These are phyloP conservation scores for Capreolus pygargus DNA, from an alignment of 2,113 vertebrate species.

Conservation along the genomic window DNA sequence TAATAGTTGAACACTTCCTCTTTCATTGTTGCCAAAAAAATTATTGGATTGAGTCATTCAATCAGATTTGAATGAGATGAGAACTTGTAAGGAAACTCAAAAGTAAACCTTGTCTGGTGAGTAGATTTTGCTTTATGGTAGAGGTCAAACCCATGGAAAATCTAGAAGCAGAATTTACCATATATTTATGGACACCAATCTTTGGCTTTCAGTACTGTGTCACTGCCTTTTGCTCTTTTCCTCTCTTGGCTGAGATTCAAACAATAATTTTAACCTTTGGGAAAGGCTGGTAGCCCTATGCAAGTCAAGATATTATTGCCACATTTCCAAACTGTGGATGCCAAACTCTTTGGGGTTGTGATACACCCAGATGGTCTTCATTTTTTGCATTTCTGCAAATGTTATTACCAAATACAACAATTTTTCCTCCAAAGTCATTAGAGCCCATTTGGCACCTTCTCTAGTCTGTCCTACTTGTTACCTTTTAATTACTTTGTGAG, in stretches of 20 bases:
- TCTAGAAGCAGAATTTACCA: not conserved
- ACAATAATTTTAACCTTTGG: not conserved
- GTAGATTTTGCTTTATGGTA: constrained; percentile 6
- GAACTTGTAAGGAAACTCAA: constrained; percentile 38
- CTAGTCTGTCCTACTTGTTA: constrained; percentile 54
- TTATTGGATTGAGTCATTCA: constrained; percentile 18
- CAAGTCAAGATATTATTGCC: constrained; percentile 57
- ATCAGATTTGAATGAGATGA: not conserved
- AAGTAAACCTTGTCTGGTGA: constrained; percentile 11
- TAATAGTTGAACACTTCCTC: not conserved
- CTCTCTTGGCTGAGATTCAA: constrained; percentile 22
- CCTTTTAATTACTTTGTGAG: constrained; percentile 69
- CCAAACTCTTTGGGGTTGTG: constrained; percentile 62
- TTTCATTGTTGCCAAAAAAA: constrained; percentile 53
- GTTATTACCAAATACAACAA: constrained; percentile 71
- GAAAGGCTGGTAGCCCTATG: constrained; percentile 52
- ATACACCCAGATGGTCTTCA: constrained; percentile 68
- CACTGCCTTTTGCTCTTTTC: constrained; percentile 45
- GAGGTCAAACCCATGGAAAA: constrained; percentile 44
- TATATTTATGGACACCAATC: constrained; percentile 28
- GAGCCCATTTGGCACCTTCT: constrained; percentile 60
- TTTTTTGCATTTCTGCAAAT: constrained; percentile 65
- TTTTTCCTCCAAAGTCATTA: constrained; percentile 70
- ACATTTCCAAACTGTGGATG: constrained; percentile 49
- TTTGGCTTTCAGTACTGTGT: not conserved